These are phyloP conservation scores for Lucifuga dentata DNA, from an alignment of 2,113 vertebrate genomes.

Conservation along the genomic window DNA sequence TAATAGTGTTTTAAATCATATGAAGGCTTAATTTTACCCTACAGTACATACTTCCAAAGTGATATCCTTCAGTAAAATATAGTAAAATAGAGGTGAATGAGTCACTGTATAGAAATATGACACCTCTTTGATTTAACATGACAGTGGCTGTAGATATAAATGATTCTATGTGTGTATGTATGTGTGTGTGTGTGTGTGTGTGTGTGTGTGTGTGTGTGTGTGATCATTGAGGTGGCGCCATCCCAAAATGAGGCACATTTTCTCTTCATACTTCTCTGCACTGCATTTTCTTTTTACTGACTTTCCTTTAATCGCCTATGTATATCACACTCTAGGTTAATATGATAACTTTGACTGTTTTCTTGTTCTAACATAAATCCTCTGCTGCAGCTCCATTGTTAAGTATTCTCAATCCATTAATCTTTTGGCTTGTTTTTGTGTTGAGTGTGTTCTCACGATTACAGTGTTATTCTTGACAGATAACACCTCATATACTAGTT, in stretches of 20 bases:
- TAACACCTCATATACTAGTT: constrained; percentile 15
- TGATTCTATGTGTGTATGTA: no score
- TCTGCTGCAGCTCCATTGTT: background rate
- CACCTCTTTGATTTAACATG: no score
- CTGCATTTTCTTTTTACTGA: background rate
- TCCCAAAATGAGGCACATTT: background rate
- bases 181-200: no score
- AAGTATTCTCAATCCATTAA: background rate
- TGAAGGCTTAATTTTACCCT: no score
- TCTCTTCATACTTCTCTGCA: background rate
- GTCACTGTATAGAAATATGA: no score
- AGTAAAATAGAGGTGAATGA: no score
- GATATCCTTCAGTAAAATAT: no score
- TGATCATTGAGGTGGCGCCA: constrained; percentile 6
- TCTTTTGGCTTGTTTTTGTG: constrained; percentile 17
- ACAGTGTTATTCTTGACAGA: constrained; percentile 5
- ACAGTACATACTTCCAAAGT: no score
- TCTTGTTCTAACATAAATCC: constrained; percentile 2
- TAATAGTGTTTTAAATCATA: no score
- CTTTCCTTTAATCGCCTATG: background rate
- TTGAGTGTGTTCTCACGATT: background rate
- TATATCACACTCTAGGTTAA: constrained; percentile 6
- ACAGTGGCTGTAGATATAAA: no score
- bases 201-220: no score
- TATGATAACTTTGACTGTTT: constrained; percentile 18